A percentile compares a stretch with the other conserved stretches of the same genome.
phyloP scores from a whole-genome alignment of 1,140 invertebrate genomes.

The Bombyx mori region DNA sequence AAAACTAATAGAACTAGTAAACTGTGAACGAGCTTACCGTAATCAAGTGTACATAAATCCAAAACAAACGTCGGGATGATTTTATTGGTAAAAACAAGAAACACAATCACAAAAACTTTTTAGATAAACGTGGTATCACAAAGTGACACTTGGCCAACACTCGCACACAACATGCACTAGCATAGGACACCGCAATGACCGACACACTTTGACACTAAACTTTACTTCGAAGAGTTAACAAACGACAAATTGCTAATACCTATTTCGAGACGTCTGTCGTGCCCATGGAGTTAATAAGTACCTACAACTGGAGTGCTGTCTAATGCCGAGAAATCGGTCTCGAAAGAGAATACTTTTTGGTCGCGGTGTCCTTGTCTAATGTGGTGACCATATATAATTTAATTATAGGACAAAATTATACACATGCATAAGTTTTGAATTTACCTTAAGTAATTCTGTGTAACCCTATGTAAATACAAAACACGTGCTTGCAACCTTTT shows the following conservation, averaged over 20 bases:
- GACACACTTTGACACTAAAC: constrained; percentile 38
- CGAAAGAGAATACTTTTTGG: too few species aligned
- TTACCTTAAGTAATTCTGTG: too few species aligned
- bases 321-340: too few species aligned
- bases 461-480: too few species aligned
- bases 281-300: too few species aligned
- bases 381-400: too few species aligned
- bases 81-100: constrained; percentile 56
- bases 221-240: constrained; percentile 51
- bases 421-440: too few species aligned
- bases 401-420: too few species aligned
- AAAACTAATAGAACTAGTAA: too few species aligned
- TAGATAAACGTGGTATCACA: constrained; percentile 33
- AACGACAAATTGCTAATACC: constrained; percentile 32
- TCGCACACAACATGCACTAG: constrained; percentile 35
- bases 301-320: too few species aligned
- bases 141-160: constrained; percentile 31
- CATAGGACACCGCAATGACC: constrained; percentile 30
- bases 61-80: constrained; percentile 44
- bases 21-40: constrained; percentile 36
- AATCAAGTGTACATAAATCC: constrained; percentile 61
- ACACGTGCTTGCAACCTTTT: too few species aligned
- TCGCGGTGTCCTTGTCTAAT: too few species aligned
- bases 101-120: constrained; percentile 58
- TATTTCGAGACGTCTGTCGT: constrained; percentile 50